Evolutionary conservation across 2,797 vertebrate genomes (phyloP).

Genomic region (Arctocebus calabarensis): DNA sequence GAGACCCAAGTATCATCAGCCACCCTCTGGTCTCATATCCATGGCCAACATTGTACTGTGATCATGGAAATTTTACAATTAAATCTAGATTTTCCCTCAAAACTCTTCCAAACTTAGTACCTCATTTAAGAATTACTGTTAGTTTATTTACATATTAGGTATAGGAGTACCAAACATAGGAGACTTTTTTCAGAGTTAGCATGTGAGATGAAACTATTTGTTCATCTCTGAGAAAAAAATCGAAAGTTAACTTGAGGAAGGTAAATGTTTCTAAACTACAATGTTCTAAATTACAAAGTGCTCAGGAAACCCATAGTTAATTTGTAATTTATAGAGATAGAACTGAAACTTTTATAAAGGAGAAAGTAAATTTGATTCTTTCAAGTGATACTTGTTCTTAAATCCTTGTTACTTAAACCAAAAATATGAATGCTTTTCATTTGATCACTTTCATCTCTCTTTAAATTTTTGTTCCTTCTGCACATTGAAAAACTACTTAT

Average conservation of each 20-base stretch:
- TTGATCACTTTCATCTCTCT: slow-evolving; percentile 4
- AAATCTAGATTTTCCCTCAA: neutral
- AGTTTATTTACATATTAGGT: neutral
- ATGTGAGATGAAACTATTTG: neutral
- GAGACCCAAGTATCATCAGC: neutral
- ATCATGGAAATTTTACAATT: neutral
- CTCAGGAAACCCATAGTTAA: neutral
- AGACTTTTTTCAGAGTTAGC: neutral
- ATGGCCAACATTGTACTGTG: neutral
- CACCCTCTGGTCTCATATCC: neutral
- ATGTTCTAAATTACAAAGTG: neutral
- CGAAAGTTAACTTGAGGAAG: neutral
- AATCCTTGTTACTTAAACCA: slow-evolving; percentile 35
- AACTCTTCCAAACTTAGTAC: neutral
- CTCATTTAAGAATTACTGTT: neutral
- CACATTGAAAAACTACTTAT: neutral
- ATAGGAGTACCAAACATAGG: neutral
- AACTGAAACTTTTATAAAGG: slow-evolving; percentile 7
- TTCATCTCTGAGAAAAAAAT: neutral
- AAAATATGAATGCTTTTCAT: neutral
- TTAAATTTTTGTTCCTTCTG: neutral
- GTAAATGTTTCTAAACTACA: neutral
- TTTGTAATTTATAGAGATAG: slow-evolving; percentile 13
- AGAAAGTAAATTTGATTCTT: neutral
- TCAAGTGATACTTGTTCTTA: neutral